These are phyloP conservation scores for Carlito syrichta DNA, from an alignment of 2,113 vertebrate species.

Conservation along the genomic window DNA sequence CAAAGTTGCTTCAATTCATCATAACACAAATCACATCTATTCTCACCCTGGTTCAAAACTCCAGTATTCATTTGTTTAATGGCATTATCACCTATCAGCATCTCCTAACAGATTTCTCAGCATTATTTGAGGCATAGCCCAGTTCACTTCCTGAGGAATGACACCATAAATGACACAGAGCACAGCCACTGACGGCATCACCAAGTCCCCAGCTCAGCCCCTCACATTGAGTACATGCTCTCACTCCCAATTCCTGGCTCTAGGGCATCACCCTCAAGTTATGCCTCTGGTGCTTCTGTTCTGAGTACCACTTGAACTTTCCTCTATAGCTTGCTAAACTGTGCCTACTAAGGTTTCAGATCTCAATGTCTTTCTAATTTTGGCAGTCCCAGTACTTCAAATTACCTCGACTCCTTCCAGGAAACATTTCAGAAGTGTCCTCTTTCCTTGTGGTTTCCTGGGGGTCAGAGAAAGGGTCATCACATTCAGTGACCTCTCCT, in stretches of 20 bases:
- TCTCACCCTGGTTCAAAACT: accelerated
- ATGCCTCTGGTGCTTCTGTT: accelerated
- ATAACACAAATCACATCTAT: no score
- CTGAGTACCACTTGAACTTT: not conserved
- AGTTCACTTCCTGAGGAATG: not conserved
- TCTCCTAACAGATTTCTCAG: not conserved
- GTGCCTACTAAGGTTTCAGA: accelerated
- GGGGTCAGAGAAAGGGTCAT: no score
- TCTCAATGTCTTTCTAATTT: not conserved
- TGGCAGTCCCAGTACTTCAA: accelerated
- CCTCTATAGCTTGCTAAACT: accelerated
- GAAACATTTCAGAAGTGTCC: not conserved
- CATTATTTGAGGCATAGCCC: not conserved
- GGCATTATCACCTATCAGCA: accelerated
- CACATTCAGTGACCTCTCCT: no score
- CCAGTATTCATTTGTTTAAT: not conserved
- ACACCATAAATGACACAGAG: not conserved
- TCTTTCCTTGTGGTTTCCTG: accelerated
- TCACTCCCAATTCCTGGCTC: accelerated
- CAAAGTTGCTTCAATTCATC: accelerated
- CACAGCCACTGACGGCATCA: not conserved
- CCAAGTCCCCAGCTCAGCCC: accelerated
- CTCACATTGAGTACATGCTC: accelerated
- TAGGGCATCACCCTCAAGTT: not conserved
- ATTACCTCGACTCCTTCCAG: not conserved